Conservation (phyloP, 2,113 vertebrate species). For the Poeciliopsis prolifica region DNA sequence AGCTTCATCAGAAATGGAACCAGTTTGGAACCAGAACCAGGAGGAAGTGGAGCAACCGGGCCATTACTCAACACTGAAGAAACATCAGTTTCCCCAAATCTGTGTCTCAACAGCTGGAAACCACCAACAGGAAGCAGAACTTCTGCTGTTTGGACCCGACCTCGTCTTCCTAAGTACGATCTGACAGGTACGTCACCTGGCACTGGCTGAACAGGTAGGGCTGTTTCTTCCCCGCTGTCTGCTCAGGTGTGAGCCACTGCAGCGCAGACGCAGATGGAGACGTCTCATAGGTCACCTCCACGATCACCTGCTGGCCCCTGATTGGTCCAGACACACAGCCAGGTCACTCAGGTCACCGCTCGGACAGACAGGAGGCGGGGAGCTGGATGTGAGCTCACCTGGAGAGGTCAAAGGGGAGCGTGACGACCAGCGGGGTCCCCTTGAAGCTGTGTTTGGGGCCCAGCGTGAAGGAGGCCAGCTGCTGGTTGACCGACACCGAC, state of each 20-base stretch:
- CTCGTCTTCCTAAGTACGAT: neutral
- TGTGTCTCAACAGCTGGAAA: neutral
- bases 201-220: conserved; percentile 98
- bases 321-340: conserved; percentile 22
- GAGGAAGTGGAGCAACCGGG: neutral
- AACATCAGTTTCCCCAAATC: neutral
- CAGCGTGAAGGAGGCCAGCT: conserved; percentile 83
- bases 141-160: neutral
- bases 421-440: conserved; percentile 89
- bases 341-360: neutral
- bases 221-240: conserved; percentile 92
- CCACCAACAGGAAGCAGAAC: no score
- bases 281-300: conserved; percentile 93
- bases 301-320: conserved; percentile 91
- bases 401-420: conserved; percentile 86
- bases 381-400: conserved; percentile 78
- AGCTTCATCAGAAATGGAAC: neutral
- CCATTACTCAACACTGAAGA: neutral
- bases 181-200: conserved; percentile 58
- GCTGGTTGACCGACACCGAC: conserved; percentile 85
- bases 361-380: neutral
- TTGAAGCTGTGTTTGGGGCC: conserved; percentile 89
- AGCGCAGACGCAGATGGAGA: conserved; percentile 89
- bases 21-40: neutral
- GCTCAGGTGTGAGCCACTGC: conserved; percentile 93